Base-by-base conservation (phyloP, 1,140 invertebrate genomes). In the Thrips palmi region DNA sequence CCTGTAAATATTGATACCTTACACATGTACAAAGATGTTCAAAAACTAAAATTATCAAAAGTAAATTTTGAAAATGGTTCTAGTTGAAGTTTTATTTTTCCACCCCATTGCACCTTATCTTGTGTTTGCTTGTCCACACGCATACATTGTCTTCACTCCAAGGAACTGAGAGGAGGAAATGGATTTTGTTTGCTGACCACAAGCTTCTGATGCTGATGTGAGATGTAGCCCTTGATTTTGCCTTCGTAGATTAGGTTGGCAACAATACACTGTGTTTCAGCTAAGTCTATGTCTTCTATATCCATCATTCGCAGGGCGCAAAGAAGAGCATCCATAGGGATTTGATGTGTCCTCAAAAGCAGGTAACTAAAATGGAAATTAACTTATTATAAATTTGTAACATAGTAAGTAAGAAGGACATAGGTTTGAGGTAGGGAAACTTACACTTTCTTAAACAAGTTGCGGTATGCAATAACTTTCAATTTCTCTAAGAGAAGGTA, bases 171-270 rank as follows among this genome's bases (percentile, higher is more conserved):
- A 21, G 67, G 59, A 14, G 93, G 92, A 58, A 98, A 97, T 11
- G 93, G 79, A 65, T 91, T 92, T 53, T 89, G 81, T 60, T 97
- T 97, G 46, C 89, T 94, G 27, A 98, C 79, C 32, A 98, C 92
- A 33, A 98, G 63, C 62, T 96, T 97, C 54, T 93, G 80, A 59
- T 97, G 92, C 42, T 88, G 82, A 60, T 93, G 79, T 0, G 91
- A 96, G 52, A 98, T 94, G 55, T 98, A 98, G 1, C 94, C 93
- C 57, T 97, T 86, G 41, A 89, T 82, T 63, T 84, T 85, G 2
- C 83, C 86, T 55, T 94, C 88, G 55, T 76, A 86, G 51, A 98
- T 97, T 18, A 97, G 67, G 66, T 96, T 97, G 1, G 89, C 86
- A 8, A 97, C 70, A 52, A 97, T 86, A 61, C 92, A 97, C 51